Conservation (phyloP, 2,888 invertebrate genomes). For the Omphaloscelis lunosa region DNA sequence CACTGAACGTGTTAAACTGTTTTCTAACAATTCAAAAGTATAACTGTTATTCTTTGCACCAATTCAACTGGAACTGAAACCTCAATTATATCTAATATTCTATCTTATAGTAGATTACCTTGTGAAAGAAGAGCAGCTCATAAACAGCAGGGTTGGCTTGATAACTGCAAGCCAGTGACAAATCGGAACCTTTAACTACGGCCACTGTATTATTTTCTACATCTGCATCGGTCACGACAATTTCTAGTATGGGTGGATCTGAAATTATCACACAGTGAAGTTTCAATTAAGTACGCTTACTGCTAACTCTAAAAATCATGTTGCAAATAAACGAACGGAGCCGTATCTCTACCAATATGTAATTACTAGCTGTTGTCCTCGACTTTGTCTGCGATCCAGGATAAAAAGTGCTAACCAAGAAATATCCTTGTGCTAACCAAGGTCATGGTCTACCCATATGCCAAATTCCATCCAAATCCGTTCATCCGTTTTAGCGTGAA, state of each 20-base stretch:
- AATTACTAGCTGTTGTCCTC: not conserved
- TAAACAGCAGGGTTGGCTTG: slow-evolving; percentile 83
- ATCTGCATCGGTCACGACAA: slow-evolving; percentile 71
- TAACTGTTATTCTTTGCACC: not conserved
- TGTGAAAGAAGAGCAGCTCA: slow-evolving; percentile 83
- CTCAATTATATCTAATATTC: not conserved
- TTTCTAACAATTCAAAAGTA: too few relatives aligned
- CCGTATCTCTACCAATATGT: not conserved
- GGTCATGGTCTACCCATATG: too few relatives aligned
- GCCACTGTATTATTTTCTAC: slow-evolving; percentile 78
- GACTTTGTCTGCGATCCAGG: too few relatives aligned
- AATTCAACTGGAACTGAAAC: not conserved
- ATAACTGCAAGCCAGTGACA: slow-evolving; percentile 81
- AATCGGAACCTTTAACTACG: slow-evolving; percentile 79
- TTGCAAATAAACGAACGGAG: not conserved
- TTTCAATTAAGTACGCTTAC: not conserved
- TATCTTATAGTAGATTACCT: slow-evolving; percentile 71
- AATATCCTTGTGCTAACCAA: too few relatives aligned
- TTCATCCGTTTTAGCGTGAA: too few relatives aligned
- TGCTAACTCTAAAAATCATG: not conserved
- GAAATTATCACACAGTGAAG: slow-evolving; percentile 50
- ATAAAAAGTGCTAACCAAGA: too few relatives aligned
- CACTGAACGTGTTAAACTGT: too few relatives aligned
- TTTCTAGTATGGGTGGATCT: slow-evolving; percentile 83
- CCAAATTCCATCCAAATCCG: too few relatives aligned